A percentile compares a stretch with the other conserved stretches of the same genome.
phyloP scores from a whole-genome alignment of 2,797 vertebrate species.

The Crocodylus rhombifer region DNA sequence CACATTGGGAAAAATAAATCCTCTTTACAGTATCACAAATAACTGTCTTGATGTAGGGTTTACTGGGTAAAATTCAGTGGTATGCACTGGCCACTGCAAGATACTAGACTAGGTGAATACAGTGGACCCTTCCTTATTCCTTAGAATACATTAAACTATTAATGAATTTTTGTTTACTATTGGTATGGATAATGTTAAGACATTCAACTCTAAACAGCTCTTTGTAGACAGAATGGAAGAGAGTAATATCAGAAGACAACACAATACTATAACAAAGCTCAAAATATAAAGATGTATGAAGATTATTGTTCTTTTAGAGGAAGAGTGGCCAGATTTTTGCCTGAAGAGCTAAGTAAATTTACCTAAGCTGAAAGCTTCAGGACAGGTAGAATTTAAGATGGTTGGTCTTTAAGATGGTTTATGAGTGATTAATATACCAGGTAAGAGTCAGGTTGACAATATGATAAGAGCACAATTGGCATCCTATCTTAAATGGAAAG shows the following conservation, averaged over 20 bases:
- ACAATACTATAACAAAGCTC: not conserved
- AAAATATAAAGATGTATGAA: too few relatives aligned
- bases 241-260: not conserved
- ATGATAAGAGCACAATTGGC: too few relatives aligned
- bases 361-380: too few relatives aligned
- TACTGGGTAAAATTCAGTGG: not conserved
- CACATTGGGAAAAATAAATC: accelerated
- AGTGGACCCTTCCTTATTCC: not conserved
- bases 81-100: not conserved
- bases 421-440: too few relatives aligned
- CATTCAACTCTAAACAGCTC: too few relatives aligned
- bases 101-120: not conserved
- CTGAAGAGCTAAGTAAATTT: too few relatives aligned
- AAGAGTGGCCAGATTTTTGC: too few relatives aligned
- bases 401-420: too few relatives aligned
- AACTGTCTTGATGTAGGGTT: not conserved
- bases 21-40: not conserved
- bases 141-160: not conserved
- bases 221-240: not conserved
- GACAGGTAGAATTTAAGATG: too few relatives aligned
- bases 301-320: too few relatives aligned
- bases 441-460: too few relatives aligned
- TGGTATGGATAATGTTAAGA: not conserved
- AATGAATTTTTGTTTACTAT: not conserved
- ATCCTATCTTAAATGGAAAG: too few relatives aligned